Evolutionary conservation across 1,140 invertebrate species (phyloP).

Genomic region (Zeugodacus cucurbitae): DNA sequence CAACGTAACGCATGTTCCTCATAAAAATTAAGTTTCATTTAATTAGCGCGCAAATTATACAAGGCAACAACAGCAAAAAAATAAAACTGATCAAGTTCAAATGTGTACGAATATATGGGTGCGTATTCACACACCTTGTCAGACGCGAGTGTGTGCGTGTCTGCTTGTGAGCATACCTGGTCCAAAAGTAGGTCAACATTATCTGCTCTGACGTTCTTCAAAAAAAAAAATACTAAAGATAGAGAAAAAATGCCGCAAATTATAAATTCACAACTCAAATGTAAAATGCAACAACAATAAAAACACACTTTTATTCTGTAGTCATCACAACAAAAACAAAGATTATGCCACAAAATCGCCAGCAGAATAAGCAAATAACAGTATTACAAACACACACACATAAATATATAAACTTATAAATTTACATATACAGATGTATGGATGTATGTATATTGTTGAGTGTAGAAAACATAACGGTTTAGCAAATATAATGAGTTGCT

Average conservation of each 20-base stretch:
- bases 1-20: background rate
- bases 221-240: background rate
- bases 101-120: background rate
- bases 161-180: background rate
- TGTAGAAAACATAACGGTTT: background rate
- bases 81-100: background rate
- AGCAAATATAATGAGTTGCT: conserved; percentile 19
- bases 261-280: conserved; percentile 33
- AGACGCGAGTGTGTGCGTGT: background rate
- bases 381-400: background rate
- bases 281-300: conserved; percentile 15
- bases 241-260: background rate
- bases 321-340: background rate
- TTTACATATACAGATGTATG: background rate
- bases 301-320: background rate
- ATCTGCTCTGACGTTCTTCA: background rate
- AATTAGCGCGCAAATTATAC: background rate
- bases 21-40: background rate
- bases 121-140: background rate
- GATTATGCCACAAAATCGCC: background rate
- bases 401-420: background rate
- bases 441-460: too few species aligned
- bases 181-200: conserved; percentile 20
- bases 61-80: background rate
- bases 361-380: background rate